Percentiles rank a stretch among this genome's conserved stretches.
phyloP scores from a whole-genome alignment of 2,113 vertebrate genomes.

The Taxidea taxus region DNA sequence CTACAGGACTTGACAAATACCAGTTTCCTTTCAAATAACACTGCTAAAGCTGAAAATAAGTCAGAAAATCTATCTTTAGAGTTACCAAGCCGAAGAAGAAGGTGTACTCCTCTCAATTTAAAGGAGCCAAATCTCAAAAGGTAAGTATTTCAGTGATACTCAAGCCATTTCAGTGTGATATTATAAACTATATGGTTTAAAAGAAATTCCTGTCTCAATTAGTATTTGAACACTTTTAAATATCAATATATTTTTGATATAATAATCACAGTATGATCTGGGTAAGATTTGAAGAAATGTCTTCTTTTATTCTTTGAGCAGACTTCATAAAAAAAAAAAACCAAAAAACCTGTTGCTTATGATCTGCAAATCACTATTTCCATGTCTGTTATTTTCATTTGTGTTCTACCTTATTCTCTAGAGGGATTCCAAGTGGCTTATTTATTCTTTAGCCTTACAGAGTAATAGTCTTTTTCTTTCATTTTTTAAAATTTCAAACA shows the following conservation, averaged over 20 bases:
- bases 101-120: constrained; percentile 61
- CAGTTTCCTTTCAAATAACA: not conserved
- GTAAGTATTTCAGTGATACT: constrained; percentile 59
- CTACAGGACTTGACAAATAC: constrained; percentile 81
- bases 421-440: constrained; percentile 8
- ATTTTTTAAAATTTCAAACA: not conserved
- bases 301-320: not conserved
- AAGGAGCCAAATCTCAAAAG: constrained; percentile 77
- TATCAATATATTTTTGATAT: not conserved
- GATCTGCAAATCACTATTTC: not conserved
- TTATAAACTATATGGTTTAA: not conserved
- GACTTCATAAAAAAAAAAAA: not conserved
- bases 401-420: not conserved
- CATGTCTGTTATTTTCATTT: not conserved
- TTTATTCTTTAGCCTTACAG: constrained; percentile 19
- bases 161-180: not conserved
- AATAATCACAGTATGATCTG: not conserved
- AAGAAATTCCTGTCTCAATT: not conserved
- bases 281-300: not conserved
- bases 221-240: not conserved
- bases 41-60: constrained; percentile 39
- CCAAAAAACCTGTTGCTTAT: not conserved
- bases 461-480: not conserved
- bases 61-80: constrained; percentile 48
- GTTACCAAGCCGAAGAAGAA: constrained; percentile 55